A percentile compares a stretch with the other conserved stretches of the same genome.
phyloP scores from a whole-genome alignment of 2,888 invertebrate genomes.

The Bhutanitis thaidina region DNA sequence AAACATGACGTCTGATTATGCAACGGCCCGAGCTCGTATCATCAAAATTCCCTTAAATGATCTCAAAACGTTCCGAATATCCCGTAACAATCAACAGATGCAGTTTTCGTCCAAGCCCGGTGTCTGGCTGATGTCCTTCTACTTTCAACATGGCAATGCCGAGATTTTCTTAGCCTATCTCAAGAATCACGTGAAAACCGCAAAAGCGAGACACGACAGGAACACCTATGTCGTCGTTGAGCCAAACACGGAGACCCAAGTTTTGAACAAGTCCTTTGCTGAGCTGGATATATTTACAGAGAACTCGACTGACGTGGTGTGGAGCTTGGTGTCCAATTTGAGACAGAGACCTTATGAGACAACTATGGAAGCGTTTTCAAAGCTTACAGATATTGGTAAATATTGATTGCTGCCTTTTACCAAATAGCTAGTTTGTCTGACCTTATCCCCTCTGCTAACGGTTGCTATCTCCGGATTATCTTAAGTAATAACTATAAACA shows the following conservation, averaged over 20 bases:
- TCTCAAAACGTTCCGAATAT: constrained; percentile 60
- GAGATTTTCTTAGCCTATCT: constrained; percentile 84
- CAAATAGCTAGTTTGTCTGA: too few species aligned
- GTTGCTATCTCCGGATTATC: too few species aligned
- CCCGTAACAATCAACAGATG: constrained; percentile 65
- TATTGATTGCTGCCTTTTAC: not conserved
- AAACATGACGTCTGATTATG: constrained; percentile 69
- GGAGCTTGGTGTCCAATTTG: constrained; percentile 77
- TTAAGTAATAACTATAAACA: too few species aligned
- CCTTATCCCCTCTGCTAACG: too few species aligned
- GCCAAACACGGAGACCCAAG: constrained; percentile 80
- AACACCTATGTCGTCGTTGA: constrained; percentile 82
- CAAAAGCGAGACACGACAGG: constrained; percentile 85
- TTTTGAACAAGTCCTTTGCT: constrained; percentile 91
- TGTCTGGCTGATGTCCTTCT: constrained; percentile 88
- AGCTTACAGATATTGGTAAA: constrained; percentile 87
- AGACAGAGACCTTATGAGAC: constrained; percentile 87
- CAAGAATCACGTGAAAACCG: constrained; percentile 82
- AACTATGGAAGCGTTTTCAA: constrained; percentile 91
- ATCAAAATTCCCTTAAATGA: constrained; percentile 62
- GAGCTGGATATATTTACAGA: constrained; percentile 91
- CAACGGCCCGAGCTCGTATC: constrained; percentile 61
- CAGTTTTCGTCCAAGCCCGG: constrained; percentile 66
- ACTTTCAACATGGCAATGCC: constrained; percentile 93
- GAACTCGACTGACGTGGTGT: constrained; percentile 82